A percentile compares a stretch with the other conserved stretches of the same genome.
Conservation (phyloP, 2,888 invertebrate genomes). For the Lasioglossum leucozonium region DNA sequence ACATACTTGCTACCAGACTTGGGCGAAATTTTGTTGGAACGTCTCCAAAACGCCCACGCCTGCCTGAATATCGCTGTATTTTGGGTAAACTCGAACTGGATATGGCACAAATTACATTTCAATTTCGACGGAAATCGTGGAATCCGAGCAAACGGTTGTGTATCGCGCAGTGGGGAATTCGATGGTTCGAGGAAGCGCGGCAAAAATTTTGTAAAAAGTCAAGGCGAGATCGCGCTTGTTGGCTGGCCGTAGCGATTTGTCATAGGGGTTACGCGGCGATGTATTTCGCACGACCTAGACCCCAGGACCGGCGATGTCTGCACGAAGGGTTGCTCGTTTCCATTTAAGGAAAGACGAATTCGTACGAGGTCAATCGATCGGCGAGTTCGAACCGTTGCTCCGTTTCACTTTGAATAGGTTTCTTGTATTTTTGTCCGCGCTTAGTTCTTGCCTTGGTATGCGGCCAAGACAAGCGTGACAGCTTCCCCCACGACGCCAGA, state of each 20-base stretch:
- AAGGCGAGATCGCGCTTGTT: not conserved
- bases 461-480: slow-evolving; percentile 37
- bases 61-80: not conserved
- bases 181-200: not conserved
- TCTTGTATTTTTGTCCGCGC: slow-evolving; percentile 18
- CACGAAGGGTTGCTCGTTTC: not conserved
- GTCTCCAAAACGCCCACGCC: slow-evolving; percentile 4
- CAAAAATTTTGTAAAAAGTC: not conserved
- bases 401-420: slow-evolving; percentile 18
- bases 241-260: not conserved
- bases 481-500: slow-evolving; percentile 8
- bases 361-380: slow-evolving; percentile 17
- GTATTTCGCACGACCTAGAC: not conserved
- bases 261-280: not conserved
- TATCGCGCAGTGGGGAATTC: not conserved
- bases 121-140: not conserved
- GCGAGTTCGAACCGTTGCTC: slow-evolving; percentile 27
- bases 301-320: not conserved
- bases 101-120: not conserved
- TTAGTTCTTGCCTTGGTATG: slow-evolving; percentile 26
- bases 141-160: not conserved
- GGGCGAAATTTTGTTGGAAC: slow-evolving; percentile 2
- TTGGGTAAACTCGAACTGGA: not conserved
- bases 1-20: not conserved
- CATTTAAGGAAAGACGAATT: slow-evolving; percentile 23